Percentiles rank a stretch among this genome's conserved stretches.
phyloP scores from a whole-genome alignment of 2,888 invertebrate species.

The Sycophila texana region DNA sequence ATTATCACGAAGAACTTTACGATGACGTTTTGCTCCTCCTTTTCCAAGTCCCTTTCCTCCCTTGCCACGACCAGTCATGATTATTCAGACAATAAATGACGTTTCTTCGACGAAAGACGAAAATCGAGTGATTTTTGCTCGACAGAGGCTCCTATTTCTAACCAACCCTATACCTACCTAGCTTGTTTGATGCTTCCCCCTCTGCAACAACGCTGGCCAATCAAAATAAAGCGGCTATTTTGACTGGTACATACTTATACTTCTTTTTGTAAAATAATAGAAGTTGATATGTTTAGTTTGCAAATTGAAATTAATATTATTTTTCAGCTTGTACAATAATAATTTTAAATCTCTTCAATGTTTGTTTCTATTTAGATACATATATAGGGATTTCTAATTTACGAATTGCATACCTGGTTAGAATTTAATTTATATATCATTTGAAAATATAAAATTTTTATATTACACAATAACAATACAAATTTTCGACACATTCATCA shows the following conservation, averaged over 20 bases:
- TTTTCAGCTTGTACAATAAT: not conserved
- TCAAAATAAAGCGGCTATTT: too few species aligned
- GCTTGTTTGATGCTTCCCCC: too few species aligned
- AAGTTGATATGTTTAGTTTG: too few species aligned
- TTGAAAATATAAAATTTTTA: not conserved
- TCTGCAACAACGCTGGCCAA: too few species aligned
- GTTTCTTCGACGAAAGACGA: not conserved
- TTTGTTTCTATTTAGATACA: too few species aligned
- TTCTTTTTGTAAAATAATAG: too few species aligned
- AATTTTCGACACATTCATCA: not conserved
- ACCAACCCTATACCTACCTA: too few species aligned
- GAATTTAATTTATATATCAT: not conserved
- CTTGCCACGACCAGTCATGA: slow-evolving; percentile 10
- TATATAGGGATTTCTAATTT: too few species aligned
- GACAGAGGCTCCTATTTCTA: too few species aligned
- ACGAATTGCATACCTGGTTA: too few species aligned
- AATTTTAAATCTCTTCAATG: too few species aligned
- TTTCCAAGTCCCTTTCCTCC: slow-evolving; percentile 86
- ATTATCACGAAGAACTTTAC: slow-evolving; percentile 86
- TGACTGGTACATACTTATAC: too few species aligned
- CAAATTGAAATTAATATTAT: not conserved
- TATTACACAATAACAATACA: not conserved
- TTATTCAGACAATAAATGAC: not conserved
- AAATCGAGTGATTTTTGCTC: not conserved
- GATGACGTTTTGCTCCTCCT: slow-evolving; percentile 88